Percentiles rank a stretch among this genome's conserved stretches.
These are phyloP conservation scores for Caenorhabditis remanei DNA, from an alignment of 1,140 invertebrate species.

Conservation along the genomic window DNA sequence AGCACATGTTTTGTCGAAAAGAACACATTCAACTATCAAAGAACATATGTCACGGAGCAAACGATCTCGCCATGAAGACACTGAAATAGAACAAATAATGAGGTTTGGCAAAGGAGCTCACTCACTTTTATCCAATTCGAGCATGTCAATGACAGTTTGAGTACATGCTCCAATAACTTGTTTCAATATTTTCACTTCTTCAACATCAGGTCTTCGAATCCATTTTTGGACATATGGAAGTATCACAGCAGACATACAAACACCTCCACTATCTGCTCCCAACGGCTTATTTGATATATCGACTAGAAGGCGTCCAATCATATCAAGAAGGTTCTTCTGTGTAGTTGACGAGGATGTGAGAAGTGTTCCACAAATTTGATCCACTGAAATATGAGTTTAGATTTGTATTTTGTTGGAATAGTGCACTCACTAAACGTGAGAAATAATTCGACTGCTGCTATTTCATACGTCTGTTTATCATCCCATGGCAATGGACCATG, in stretches of 20 bases:
- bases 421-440: constrained; percentile 54
- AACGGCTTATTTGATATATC: neutral
- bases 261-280: constrained; percentile 41
- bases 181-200: constrained; percentile 58
- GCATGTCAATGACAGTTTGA: constrained; percentile 56
- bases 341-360: constrained; percentile 56
- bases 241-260: constrained; percentile 57
- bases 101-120: neutral
- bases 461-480: constrained; percentile 38
- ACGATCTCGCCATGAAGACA: constrained; percentile 45
- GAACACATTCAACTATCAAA: constrained; percentile 53
- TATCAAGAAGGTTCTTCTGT: constrained; percentile 58
- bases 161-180: constrained; percentile 62
- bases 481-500: constrained; percentile 55
- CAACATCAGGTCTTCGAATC: constrained; percentile 45
- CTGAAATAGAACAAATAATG: constrained; percentile 23
- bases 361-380: constrained; percentile 62
- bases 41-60: constrained; percentile 55
- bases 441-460: constrained; percentile 58
- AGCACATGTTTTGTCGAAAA: constrained; percentile 50
- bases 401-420: neutral
- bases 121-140: constrained; percentile 52
- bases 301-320: constrained; percentile 27
- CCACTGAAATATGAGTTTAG: constrained; percentile 44
- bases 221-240: constrained; percentile 61